Base-by-base conservation (phyloP, 2,888 invertebrate species). In the Petrolisthes manimaculis region DNA sequence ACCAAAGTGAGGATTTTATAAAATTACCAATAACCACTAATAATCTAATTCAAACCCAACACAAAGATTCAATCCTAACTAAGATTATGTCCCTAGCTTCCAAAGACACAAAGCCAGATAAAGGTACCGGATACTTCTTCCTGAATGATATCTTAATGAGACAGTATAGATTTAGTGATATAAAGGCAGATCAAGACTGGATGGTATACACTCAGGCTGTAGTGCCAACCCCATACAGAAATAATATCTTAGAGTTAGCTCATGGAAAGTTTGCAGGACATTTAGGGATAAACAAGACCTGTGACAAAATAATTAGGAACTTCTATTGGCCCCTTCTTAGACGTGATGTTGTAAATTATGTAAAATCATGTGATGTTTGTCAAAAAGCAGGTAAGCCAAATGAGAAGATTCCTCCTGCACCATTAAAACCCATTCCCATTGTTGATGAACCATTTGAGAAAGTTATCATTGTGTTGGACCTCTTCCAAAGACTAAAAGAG, bases 391-490 rank as follows among this genome's bases (percentile, higher is more conserved):
- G 37, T 8, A 77, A 77, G 37, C 37, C 77, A 51, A 77, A 77
- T 51, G 4, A 77, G 77, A 24, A 24, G 14, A 77, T 77, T 18
- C 77, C 77, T 37, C 5, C 77, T 77, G 77, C 8, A 37, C 77
- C 77, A 18, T 5, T 77, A 53, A 6, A 77, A 51, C 37, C 77
- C n/a, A 77, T 77, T 6, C 77, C 53, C 8, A 12, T 77, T 77
- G 77, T 71, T 5, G 71, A 71, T 77, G 77, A 53, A 37, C 12
- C 71, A 6, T 71, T 71, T 18, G 71, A 71, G 71, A 71, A 71
- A n/a, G 71, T 71, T 12, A 71, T 71, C 5, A n/a, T 71, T 71
- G 71, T 18, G n/a, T 71, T 5, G 71, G 71, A 18, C 71, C 71
- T 18, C n/a, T 71, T 5, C 71, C 71, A 12, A 71, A 71, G n/a